phyloP scores from a whole-genome alignment of 2,888 invertebrate species.

The Heteropelma amictum region DNA sequence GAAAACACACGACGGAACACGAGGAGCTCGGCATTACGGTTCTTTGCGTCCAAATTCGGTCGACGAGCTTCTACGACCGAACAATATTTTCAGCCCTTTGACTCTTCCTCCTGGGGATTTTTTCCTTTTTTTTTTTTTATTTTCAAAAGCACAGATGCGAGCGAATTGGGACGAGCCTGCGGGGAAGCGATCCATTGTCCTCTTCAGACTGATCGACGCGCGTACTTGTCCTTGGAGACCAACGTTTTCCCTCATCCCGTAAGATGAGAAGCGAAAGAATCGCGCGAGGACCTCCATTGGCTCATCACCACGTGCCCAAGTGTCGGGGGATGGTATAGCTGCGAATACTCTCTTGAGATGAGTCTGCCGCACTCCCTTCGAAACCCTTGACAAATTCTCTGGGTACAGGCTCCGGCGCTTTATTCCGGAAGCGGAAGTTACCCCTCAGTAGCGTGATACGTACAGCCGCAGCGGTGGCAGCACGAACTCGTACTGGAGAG shows the following conservation, averaged over 20 bases:
- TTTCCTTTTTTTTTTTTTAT: too few species aligned
- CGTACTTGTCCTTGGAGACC: slow-evolving; percentile 59
- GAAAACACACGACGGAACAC: slow-evolving; percentile 62
- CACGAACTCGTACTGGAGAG: slow-evolving; percentile 57
- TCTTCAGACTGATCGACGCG: slow-evolving; percentile 32
- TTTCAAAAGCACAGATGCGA: too few species aligned
- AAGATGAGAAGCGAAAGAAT: slow-evolving; percentile 47
- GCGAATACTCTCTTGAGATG: slow-evolving; percentile 67
- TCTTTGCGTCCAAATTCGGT: too few species aligned
- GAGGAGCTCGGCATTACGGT: slow-evolving; percentile 13
- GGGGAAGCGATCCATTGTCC: slow-evolving; percentile 26
- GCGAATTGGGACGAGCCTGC: slow-evolving; percentile 62
- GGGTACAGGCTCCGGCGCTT: too few species aligned
- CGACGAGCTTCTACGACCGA: too few species aligned
- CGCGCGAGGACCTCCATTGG: slow-evolving; percentile 67
- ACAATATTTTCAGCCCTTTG: too few species aligned
- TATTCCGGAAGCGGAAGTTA: slow-evolving; percentile 76
- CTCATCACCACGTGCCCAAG: slow-evolving; percentile 76
- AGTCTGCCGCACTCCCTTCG: slow-evolving; percentile 46
- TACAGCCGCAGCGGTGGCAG: slow-evolving; percentile 16
- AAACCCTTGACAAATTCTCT: slow-evolving; percentile 62
- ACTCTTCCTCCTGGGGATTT: too few species aligned
- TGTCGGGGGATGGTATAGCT: slow-evolving; percentile 64
- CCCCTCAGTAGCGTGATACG: slow-evolving; percentile 62
- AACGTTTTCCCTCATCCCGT: slow-evolving; percentile 55